Conservation (phyloP, 2,888 invertebrate genomes). For the Leptogaster cylindrica region DNA sequence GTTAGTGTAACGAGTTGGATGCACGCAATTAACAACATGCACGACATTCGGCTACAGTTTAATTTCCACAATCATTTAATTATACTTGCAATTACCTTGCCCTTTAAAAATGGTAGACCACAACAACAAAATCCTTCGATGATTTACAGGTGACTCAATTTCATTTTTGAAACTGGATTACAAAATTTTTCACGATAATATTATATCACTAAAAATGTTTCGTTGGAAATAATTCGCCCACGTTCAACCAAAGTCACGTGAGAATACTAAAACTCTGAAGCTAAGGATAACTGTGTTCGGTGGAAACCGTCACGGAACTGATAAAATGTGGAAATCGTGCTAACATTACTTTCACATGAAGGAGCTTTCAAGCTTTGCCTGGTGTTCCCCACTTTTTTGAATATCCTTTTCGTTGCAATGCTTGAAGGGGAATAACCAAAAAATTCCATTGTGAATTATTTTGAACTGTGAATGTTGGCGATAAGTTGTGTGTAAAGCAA, state of each 20-base stretch:
- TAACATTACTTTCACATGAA: too few species aligned
- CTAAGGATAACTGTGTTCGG: not conserved
- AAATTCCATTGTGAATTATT: too few species aligned
- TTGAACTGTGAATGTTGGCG: too few species aligned
- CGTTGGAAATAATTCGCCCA: too few species aligned
- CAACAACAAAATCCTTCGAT: not conserved
- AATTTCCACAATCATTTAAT: not conserved
- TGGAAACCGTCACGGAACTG: not conserved
- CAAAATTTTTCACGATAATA: not conserved
- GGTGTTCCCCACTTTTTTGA: too few species aligned
- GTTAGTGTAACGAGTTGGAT: not conserved
- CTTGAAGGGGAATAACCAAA: too few species aligned
- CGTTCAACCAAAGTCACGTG: not conserved
- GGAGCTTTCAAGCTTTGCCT: too few species aligned
- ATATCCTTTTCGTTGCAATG: too few species aligned
- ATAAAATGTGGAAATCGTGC: not conserved
- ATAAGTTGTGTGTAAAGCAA: too few species aligned
- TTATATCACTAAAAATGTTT: not conserved
- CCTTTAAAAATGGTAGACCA: not conserved
- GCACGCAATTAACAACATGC: constrained; percentile 28
- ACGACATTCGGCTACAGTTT: constrained; percentile 6
- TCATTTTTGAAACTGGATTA: constrained; percentile 9
- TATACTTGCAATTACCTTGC: constrained; percentile 2
- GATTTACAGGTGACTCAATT: constrained; percentile 14
- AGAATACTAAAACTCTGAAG: not conserved